A percentile compares a stretch with the other conserved stretches of the same genome.
Evolutionary conservation across 2,797 vertebrate genomes (phyloP).

Genomic region (Pipistrellus kuhlii): DNA sequence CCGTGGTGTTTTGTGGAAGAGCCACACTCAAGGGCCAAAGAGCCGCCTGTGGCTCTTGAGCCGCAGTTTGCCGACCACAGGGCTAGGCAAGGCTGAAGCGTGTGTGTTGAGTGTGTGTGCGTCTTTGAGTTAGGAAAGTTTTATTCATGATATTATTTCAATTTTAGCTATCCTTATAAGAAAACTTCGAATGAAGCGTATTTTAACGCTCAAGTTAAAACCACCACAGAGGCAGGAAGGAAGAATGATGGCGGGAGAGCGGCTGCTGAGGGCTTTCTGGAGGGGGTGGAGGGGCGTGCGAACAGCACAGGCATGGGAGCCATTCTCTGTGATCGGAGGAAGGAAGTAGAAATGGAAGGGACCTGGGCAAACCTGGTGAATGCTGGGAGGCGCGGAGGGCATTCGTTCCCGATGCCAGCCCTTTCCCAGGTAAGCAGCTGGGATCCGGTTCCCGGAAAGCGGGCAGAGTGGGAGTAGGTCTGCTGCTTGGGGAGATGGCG

Average conservation of each 20-base stretch:
- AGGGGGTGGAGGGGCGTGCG: not conserved
- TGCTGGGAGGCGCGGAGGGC: not conserved
- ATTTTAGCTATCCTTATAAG: not conserved
- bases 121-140: not conserved
- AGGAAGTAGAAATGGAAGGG: not conserved
- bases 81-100: not conserved
- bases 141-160: constrained; percentile 11
- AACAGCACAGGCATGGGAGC: not conserved
- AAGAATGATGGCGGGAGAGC: not conserved
- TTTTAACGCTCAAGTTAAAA: not conserved
- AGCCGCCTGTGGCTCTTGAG: too few species aligned
- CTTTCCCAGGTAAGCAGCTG: not conserved
- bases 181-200: not conserved
- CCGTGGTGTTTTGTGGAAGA: too few species aligned
- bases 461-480: too few species aligned
- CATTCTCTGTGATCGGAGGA: not conserved
- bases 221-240: not conserved
- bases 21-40: too few species aligned
- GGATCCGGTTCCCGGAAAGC: not conserved
- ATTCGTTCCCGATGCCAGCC: not conserved
- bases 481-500: not conserved
- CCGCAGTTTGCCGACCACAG: too few species aligned
- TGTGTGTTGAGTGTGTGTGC: not conserved
- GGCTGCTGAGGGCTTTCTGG: not conserved
- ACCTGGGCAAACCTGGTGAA: not conserved